These are phyloP conservation scores for Poliocrania exsul DNA, from an alignment of 2,797 vertebrate genomes.

Conservation along the genomic window DNA sequence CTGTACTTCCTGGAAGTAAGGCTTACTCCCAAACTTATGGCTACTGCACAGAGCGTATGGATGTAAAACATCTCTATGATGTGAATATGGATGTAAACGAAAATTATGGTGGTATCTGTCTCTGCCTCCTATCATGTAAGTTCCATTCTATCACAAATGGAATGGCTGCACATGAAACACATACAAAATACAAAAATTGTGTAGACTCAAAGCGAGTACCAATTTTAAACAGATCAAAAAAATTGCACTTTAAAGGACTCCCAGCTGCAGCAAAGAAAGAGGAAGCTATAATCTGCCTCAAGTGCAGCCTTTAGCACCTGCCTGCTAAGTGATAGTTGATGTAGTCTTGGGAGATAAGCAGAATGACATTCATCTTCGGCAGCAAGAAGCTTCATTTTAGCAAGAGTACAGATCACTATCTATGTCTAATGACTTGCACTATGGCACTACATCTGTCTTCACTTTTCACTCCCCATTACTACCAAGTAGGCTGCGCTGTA, in stretches of 20 bases:
- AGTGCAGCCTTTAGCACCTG: neutral
- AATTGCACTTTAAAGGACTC: neutral
- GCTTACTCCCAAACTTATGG: neutral
- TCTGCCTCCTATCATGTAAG: neutral
- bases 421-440: neutral
- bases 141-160: neutral
- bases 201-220: neutral
- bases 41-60: neutral
- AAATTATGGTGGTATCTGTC: neutral
- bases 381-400: neutral
- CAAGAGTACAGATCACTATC: neutral
- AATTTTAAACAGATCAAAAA: neutral
- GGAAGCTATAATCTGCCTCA: neutral
- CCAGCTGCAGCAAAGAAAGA: neutral
- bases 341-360: neutral
- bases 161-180: neutral
- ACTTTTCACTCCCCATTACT: neutral
- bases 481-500: neutral
- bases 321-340: neutral
- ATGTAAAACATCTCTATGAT: neutral
- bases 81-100: neutral
- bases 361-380: neutral
- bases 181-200: neutral
- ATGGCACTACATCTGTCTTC: neutral
- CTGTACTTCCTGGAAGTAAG: neutral